Evolutionary conservation across 2,888 invertebrate species (phyloP).

Genomic region (Drosophila algonquin): DNA sequence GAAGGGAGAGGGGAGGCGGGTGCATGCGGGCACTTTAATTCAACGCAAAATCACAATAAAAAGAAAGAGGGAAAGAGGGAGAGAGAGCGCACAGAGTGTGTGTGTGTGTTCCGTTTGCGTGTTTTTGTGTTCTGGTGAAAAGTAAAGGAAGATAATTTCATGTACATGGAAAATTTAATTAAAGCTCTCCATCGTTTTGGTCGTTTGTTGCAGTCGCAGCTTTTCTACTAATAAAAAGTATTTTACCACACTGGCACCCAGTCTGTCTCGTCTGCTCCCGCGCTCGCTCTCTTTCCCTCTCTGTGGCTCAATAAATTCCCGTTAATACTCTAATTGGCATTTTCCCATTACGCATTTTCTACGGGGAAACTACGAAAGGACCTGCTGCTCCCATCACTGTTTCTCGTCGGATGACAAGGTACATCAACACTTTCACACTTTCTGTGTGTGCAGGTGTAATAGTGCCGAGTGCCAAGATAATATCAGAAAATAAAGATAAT

Average conservation of each 20-base stretch:
- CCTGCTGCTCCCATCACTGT: too few relatives aligned
- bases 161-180: constrained; percentile 29
- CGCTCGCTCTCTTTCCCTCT: not conserved
- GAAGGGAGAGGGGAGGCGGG: too few relatives aligned
- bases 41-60: constrained; percentile 34
- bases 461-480: not conserved
- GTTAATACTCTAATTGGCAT: constrained; percentile 23
- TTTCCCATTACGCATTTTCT: constrained; percentile 11
- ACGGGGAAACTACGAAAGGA: not conserved
- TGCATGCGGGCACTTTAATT: constrained; percentile 34
- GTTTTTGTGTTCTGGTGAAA: not conserved
- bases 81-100: not conserved
- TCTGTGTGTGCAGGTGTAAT: too few relatives aligned
- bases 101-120: not conserved
- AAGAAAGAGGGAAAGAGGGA: not conserved
- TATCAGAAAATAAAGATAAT: not conserved
- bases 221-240: constrained; percentile 19
- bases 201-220: constrained; percentile 24
- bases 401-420: not conserved
- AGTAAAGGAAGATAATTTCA: not conserved
- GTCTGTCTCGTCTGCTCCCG: not conserved
- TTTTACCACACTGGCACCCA: not conserved
- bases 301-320: constrained; percentile 34
- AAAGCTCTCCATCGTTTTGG: constrained; percentile 18
- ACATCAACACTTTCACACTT: not conserved